Percentiles rank a stretch among this genome's conserved stretches.
Conservation (phyloP, 1,140 invertebrate genomes). For the Oppia nitens region DNA sequence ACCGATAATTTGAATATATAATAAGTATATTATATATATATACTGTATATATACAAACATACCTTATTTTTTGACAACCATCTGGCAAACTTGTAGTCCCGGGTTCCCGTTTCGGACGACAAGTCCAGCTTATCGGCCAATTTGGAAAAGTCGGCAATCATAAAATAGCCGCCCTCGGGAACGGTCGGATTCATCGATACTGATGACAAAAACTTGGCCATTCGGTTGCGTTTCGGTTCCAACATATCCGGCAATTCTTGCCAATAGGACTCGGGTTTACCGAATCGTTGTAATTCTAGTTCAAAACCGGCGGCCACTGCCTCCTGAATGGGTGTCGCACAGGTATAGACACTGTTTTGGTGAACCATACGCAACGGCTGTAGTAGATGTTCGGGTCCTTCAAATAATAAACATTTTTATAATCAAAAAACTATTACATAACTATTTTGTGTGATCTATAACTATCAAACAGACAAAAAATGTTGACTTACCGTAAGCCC, state of each 20-base stretch:
- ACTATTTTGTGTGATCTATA: no score
- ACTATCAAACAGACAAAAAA: not conserved
- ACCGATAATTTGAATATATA: constrained; percentile 1
- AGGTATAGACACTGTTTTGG: constrained; percentile 86
- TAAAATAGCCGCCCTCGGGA: constrained; percentile 92
- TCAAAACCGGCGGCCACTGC: constrained; percentile 79
- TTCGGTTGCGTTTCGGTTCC: constrained; percentile 61
- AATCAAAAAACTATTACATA: no score
- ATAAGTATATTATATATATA: not conserved
- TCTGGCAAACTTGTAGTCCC: constrained; percentile 83
- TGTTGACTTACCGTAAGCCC: constrained; percentile 52
- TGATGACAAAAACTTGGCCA: constrained; percentile 43
- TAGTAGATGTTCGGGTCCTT: constrained; percentile 52
- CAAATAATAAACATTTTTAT: no score
- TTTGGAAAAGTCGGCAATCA: constrained; percentile 77
- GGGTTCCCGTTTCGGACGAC: constrained; percentile 27
- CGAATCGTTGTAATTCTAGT: constrained; percentile 51
- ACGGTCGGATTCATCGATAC: constrained; percentile 76
- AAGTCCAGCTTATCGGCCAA: constrained; percentile 30
- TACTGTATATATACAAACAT: not conserved
- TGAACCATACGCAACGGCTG: constrained; percentile 67
- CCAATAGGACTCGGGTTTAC: constrained; percentile 68
- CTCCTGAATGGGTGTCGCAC: constrained; percentile 69
- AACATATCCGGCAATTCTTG: constrained; percentile 55
- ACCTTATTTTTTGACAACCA: constrained; percentile 79